Percentiles rank a stretch among this genome's conserved stretches.
phyloP scores from a whole-genome alignment of 1,140 invertebrate species.

The Conus betulinus region DNA sequence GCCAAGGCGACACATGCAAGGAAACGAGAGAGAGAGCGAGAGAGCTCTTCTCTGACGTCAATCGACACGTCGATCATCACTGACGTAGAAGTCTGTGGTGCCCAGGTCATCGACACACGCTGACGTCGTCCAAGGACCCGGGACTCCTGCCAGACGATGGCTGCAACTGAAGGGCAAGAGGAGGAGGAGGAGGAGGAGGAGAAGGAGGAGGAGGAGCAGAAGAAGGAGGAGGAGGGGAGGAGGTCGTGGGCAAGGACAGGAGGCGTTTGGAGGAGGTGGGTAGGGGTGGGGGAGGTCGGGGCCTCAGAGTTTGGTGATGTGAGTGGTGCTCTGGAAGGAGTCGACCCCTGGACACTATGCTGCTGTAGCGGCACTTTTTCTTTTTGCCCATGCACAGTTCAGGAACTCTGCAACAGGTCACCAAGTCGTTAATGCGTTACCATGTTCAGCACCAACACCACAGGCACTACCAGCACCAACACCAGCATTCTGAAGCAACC shows the following conservation, averaged over 20 bases:
- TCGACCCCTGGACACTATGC: slow-evolving; percentile 52
- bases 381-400: slow-evolving; percentile 43
- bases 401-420: slow-evolving; percentile 42
- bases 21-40: not conserved
- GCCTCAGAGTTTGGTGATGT: slow-evolving; percentile 47
- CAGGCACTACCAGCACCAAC: not conserved
- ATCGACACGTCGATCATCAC: not conserved
- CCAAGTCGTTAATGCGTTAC: not conserved
- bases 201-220: slow-evolving; percentile 5
- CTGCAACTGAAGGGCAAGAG: slow-evolving; percentile 21
- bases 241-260: not conserved
- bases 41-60: slow-evolving; percentile 9
- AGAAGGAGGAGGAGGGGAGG: not conserved
- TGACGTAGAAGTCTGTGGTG: slow-evolving; percentile 24
- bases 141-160: not conserved
- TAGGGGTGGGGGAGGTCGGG: not conserved
- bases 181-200: slow-evolving; percentile 1
- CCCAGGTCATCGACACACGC: not conserved
- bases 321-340: slow-evolving; percentile 55
- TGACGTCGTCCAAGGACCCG: not conserved
- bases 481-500: not conserved
- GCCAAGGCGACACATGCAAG: not conserved
- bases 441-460: not conserved
- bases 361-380: slow-evolving; percentile 49
- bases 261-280: not conserved